Conservation (phyloP, 2,797 vertebrate species). For the Anas bernieri region DNA sequence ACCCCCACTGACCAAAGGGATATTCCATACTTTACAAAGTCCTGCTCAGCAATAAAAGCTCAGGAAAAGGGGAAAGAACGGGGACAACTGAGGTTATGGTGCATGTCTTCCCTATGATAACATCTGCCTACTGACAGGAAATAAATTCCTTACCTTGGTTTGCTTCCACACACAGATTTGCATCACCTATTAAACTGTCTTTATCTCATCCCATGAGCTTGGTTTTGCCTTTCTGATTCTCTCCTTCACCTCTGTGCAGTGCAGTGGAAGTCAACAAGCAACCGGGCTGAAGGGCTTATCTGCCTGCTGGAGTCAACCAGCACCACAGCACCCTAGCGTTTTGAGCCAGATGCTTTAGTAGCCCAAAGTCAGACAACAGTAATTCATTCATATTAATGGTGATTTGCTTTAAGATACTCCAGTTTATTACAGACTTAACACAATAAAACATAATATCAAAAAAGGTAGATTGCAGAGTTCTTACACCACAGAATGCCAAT, state of each 20-base stretch:
- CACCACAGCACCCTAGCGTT: background rate
- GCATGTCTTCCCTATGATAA: background rate
- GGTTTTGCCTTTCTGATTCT: background rate
- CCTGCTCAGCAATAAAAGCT: background rate
- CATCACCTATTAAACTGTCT: background rate
- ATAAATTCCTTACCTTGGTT: background rate
- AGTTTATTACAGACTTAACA: slow-evolving; percentile 33
- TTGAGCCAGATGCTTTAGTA: background rate
- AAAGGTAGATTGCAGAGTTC: background rate
- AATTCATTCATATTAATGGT: background rate
- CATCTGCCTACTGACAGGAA: background rate
- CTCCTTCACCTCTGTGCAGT: background rate
- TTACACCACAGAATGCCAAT: background rate
- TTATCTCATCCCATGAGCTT: background rate
- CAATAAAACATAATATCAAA: background rate
- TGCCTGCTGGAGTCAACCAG: background rate
- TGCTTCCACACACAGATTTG: background rate
- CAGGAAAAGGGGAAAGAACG: background rate
- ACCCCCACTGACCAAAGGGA: background rate
- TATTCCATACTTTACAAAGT: background rate
- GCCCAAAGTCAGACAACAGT: background rate
- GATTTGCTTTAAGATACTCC: background rate
- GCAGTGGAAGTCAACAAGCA: background rate
- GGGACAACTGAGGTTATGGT: background rate
- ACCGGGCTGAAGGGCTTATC: background rate